Evolutionary conservation across 1,140 invertebrate genomes (phyloP), one percentile per base, ranked within the genome.

Genomic region (Tetramorium alpestre): DNA sequence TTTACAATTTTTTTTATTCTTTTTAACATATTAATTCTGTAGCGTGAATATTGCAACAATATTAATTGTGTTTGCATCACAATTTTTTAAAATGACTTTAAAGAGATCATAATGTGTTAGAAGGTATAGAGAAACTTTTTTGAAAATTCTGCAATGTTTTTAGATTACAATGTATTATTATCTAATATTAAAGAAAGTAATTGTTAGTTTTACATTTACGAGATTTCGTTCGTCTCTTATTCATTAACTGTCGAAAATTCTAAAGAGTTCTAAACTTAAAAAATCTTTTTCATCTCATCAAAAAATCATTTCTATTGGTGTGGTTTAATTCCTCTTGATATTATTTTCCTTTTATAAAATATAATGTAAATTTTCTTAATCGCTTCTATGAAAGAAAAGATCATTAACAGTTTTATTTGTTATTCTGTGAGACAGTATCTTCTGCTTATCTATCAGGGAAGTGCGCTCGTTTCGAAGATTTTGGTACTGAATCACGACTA

Each of bases 381-480:
- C 5, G 41, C 1, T 51, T 62, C 47, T 62, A 8, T 16, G 0
- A 16, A 78, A 38, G 41, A 51, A 51, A 62, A 65, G 10, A 25
- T 77, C 7, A 62, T 65, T 47, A 49, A 80, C n/a, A 16, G 8
- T 44, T 56, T 80, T 54, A n/a, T 44, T 65, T 25, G 13, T 67
- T 67, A 67, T 49, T 60, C 10, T 5, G 6, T 41, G 51, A 69
- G 51, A 58, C 11, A 41, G 25, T 28, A 70, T 33, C 33, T 47
- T 38, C 58, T 22, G 67, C 51, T 82, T 60, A 60, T 75, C 41
- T 22, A 75, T 11, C 41, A n/a, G 22, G 1, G 10, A 58, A 73
- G 41, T 25, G 16, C 33, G n/a, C 49, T 82, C 25, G 51, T 82
- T 58, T 18, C 13, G 25, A 47, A 84, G 18, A 84, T 75, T 64